A percentile compares a stretch with the other conserved stretches of the same genome.
phyloP scores from a whole-genome alignment of 2,888 invertebrate genomes.

The Slavum lentiscoides region DNA sequence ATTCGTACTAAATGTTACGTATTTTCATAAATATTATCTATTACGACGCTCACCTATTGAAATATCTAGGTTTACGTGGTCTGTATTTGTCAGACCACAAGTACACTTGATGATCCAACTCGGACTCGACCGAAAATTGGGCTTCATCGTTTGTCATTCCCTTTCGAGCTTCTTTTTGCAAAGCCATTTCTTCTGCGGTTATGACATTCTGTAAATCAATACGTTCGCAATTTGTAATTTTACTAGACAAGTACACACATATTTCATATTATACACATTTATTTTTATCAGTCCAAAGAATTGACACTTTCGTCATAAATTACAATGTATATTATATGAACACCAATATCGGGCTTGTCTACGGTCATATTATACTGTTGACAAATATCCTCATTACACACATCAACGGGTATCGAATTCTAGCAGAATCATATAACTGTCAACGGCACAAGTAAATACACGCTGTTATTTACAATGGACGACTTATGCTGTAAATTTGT shows the following conservation, averaged over 20 bases:
- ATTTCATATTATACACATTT: constrained; percentile 14
- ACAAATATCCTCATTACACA: constrained; percentile 28
- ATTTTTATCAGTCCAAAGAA: constrained; percentile 1
- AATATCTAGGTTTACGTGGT: constrained; percentile 95
- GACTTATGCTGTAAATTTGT: constrained; percentile 6
- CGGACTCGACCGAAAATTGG: constrained; percentile 86
- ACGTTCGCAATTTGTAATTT: background rate
- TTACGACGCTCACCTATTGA: constrained; percentile 70
- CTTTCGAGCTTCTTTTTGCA: constrained; percentile 80
- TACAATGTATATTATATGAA: background rate
- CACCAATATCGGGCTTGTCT: constrained; percentile 14
- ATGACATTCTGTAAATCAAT: constrained; percentile 60
- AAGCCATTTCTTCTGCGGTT: constrained; percentile 66
- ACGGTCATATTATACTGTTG: constrained; percentile 11
- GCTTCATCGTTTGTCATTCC: constrained; percentile 87
- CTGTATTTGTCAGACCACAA: constrained; percentile 98
- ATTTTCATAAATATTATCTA: too few relatives aligned
- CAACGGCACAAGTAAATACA: constrained; percentile 17
- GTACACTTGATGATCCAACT: constrained; percentile 82
- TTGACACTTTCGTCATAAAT: constrained; percentile 24
- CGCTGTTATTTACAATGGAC: constrained; percentile 28
- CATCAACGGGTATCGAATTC: constrained; percentile 27
- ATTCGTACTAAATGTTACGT: too few relatives aligned
- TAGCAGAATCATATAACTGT: constrained; percentile 36
- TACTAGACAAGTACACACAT: background rate